Percentiles rank a stretch among this genome's conserved stretches.
phyloP scores from a whole-genome alignment of 2,797 vertebrate genomes.

The Balearica regulorum region DNA sequence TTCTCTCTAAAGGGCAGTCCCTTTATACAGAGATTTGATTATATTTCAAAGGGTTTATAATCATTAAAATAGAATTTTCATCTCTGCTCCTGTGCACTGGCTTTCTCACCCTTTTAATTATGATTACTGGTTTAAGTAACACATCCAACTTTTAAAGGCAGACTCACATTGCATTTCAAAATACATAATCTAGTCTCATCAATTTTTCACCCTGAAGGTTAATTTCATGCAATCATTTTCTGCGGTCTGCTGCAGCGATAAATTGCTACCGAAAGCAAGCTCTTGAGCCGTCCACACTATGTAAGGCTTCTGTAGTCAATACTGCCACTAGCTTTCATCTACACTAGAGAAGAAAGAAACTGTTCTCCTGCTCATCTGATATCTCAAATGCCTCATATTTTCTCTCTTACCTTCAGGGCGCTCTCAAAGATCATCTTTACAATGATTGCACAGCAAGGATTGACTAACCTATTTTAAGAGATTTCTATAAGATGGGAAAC shows the following conservation, averaged over 20 bases:
- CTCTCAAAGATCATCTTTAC: background rate
- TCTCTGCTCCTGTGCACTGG: too few species aligned
- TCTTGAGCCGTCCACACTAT: background rate
- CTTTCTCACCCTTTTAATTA: background rate
- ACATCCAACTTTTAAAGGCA: background rate
- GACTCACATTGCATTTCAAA: background rate
- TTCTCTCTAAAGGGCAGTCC: background rate
- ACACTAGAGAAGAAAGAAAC: background rate
- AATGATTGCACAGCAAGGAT: background rate
- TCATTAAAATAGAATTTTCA: background rate
- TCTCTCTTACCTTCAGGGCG: background rate
- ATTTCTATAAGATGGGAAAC: background rate
- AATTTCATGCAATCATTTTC: background rate
- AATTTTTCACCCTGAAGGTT: background rate
- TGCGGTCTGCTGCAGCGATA: background rate
- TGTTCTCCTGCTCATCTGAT: background rate
- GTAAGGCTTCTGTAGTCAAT: background rate
- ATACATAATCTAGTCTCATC: background rate
- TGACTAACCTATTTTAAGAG: background rate
- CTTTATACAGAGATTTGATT: background rate
- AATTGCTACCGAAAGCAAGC: background rate
- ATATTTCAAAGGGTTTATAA: background rate
- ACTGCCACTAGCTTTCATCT: background rate
- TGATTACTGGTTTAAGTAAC: background rate
- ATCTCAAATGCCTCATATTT: background rate